phyloP scores from a whole-genome alignment of 2,888 invertebrate genomes.

The Synergus japonicus region DNA sequence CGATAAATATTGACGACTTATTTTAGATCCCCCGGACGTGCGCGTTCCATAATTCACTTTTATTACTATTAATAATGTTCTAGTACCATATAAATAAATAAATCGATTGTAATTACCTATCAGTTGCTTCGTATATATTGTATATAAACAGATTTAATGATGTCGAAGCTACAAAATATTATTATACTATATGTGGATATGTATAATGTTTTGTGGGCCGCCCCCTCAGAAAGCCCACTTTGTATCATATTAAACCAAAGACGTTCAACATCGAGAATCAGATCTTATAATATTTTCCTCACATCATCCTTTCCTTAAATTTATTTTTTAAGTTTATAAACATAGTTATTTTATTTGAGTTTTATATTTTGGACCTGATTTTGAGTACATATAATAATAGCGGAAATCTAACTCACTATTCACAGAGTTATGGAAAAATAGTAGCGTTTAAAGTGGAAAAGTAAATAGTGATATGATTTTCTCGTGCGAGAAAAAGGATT shows the following conservation, averaged over 20 bases:
- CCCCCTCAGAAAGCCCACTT: conserved; percentile 56
- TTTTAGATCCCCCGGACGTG: background rate
- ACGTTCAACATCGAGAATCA: conserved; percentile 66
- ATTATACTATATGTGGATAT: conserved; percentile 43
- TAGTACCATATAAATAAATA: conserved; percentile 44
- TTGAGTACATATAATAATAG: background rate
- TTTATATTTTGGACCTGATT: too few relatives aligned
- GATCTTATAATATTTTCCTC: conserved; percentile 35
- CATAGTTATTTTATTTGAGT: too few relatives aligned
- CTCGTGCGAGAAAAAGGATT: conserved; percentile 13
- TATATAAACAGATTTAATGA: conserved; percentile 64
- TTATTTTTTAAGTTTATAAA: background rate
- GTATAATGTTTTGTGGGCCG: conserved; percentile 50
- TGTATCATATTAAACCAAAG: conserved; percentile 77
- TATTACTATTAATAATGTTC: conserved; percentile 13
- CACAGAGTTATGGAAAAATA: background rate
- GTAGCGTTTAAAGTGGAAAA: background rate
- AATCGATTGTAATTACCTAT: conserved; percentile 45
- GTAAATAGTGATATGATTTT: conserved; percentile 10
- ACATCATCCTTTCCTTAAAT: background rate
- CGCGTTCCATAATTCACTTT: conserved; percentile 8
- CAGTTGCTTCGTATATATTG: conserved; percentile 59
- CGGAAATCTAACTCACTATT: background rate
- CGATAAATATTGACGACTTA: background rate
- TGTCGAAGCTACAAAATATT: conserved; percentile 60